Evolutionary conservation across 2,797 vertebrate species (phyloP).

Genomic region (Thamnophis elegans): DNA sequence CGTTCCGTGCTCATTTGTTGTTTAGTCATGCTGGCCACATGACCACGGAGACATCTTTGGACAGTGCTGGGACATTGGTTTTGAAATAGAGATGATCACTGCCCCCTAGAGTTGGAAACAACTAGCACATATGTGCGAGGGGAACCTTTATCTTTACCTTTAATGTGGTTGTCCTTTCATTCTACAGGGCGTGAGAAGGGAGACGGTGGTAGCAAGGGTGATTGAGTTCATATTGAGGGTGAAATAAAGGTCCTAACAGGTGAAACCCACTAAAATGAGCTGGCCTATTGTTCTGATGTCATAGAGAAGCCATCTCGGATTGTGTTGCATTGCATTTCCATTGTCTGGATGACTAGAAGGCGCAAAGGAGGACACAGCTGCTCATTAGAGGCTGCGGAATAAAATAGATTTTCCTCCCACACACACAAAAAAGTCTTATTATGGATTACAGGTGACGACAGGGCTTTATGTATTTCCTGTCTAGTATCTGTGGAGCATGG

Average conservation of each 20-base stretch:
- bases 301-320: not conserved
- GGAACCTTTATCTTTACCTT: too few relatives aligned
- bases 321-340: not conserved
- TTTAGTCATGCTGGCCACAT: too few relatives aligned
- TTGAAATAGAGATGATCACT: too few relatives aligned
- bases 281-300: not conserved
- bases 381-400: not conserved
- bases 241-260: not conserved
- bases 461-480: not conserved
- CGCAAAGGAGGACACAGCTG: not conserved
- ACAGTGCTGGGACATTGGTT: too few relatives aligned
- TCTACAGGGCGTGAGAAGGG: slow-evolving; percentile 22
- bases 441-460: not conserved
- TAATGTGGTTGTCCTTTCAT: not conserved
- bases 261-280: not conserved
- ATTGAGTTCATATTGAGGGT: not conserved
- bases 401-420: not conserved
- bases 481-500: not conserved
- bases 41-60: too few relatives aligned
- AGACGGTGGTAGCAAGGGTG: not conserved
- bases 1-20: too few relatives aligned
- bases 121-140: too few relatives aligned
- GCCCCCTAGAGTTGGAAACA: too few relatives aligned
- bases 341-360: not conserved
- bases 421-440: too few relatives aligned